Conservation (phyloP, 1,140 invertebrate species). For the Artemia franciscana region DNA sequence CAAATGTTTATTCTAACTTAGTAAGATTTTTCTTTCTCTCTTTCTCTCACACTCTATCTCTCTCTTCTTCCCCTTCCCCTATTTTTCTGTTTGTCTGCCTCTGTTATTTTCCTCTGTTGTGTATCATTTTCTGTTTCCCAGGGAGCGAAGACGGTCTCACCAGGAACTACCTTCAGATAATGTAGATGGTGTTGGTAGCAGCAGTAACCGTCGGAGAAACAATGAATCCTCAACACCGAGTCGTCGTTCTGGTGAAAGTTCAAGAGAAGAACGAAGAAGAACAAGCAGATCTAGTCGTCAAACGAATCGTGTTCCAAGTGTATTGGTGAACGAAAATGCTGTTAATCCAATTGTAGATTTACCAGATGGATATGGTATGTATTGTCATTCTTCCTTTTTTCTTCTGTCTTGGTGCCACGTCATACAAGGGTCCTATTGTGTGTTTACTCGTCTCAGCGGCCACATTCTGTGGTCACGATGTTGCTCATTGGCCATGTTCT, state of each 20-base stretch:
- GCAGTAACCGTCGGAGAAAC: neutral
- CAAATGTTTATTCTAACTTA: too few species aligned
- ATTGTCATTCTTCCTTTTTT: neutral
- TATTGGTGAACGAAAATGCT: conserved; percentile 11
- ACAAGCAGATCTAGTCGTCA: neutral
- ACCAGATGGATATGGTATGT: neutral
- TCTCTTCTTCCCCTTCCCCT: too few species aligned
- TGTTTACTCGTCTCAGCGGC: too few species aligned
- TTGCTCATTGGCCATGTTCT: too few species aligned
- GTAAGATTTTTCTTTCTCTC: too few species aligned
- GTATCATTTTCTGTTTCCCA: neutral
- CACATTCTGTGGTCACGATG: too few species aligned
- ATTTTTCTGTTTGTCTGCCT: too few species aligned
- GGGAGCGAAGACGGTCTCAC: neutral
- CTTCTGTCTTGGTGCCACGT: too few species aligned
- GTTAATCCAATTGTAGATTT: neutral
- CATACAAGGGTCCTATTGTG: too few species aligned
- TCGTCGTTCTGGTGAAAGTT: neutral
- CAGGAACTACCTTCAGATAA: neutral
- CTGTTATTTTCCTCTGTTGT: too few species aligned
- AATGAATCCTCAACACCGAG: neutral
- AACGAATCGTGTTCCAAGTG: neutral
- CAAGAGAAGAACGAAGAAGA: neutral
- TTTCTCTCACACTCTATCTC: too few species aligned
- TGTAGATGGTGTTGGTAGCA: neutral